These are phyloP conservation scores for Trogon surrucura DNA, from an alignment of 2,113 vertebrate genomes.

Conservation along the genomic window DNA sequence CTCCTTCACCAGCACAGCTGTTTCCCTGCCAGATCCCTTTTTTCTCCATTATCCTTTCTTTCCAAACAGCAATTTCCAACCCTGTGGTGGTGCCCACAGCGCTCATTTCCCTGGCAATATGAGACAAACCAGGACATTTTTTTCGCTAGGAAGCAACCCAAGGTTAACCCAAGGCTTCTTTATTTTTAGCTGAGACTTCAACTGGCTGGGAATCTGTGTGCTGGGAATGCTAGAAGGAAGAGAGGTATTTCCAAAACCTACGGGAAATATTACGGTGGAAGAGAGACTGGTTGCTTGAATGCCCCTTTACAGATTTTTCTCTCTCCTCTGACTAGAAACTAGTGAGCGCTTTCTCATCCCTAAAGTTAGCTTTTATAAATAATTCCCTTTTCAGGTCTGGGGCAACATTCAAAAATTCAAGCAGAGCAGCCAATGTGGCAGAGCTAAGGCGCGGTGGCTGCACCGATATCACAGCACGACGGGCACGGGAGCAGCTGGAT, in stretches of 20 bases:
- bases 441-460: fast-evolving
- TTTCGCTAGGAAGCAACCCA: not conserved
- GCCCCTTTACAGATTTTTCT: not conserved
- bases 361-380: not conserved
- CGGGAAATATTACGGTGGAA: not conserved
- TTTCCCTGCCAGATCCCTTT: not conserved
- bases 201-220: not conserved
- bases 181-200: slow-evolving; percentile 35
- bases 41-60: not conserved
- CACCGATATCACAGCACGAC: fast-evolving
- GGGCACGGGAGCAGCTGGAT: fast-evolving
- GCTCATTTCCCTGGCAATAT: not conserved
- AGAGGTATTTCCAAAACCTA: not conserved
- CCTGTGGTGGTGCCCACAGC: fast-evolving
- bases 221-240: not conserved
- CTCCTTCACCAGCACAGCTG: not conserved
- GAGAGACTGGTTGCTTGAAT: not conserved
- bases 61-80: not conserved
- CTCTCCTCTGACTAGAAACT: not conserved
- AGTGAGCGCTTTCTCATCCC: not conserved
- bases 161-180: not conserved
- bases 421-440: not conserved
- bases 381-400: not conserved
- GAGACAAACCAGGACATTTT: not conserved
- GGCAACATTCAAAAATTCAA: not conserved